These are phyloP conservation scores for Trichechus manatus DNA, from an alignment of 2,113 vertebrate species.

Conservation along the genomic window DNA sequence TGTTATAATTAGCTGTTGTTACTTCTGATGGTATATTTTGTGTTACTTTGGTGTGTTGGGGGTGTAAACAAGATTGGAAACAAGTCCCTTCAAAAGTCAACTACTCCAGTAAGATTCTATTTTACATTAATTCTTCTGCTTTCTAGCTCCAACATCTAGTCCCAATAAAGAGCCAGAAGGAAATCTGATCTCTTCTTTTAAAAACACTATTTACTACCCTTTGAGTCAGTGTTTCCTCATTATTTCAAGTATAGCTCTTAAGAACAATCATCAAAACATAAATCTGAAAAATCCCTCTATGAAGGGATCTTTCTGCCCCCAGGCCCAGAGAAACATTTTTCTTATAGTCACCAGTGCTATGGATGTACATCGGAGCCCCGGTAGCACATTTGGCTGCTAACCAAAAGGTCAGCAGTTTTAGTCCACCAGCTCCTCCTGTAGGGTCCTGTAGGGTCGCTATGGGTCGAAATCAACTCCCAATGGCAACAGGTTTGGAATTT, in stretches of 20 bases:
- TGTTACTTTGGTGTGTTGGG: background rate
- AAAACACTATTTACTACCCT: background rate
- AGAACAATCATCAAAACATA: constrained; percentile 45
- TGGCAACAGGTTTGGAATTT: too few species aligned
- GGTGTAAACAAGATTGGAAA: background rate
- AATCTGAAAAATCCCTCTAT: background rate
- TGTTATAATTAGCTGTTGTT: background rate
- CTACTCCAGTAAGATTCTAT: background rate
- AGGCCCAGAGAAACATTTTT: constrained; percentile 30
- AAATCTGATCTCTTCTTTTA: constrained; percentile 35
- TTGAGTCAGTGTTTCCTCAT: constrained; percentile 22
- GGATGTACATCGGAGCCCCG: background rate
- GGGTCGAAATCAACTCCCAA: too few species aligned
- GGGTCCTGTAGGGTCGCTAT: too few species aligned
- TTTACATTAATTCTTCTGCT: constrained; percentile 10
- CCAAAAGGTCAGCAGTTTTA: too few species aligned
- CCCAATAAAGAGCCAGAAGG: background rate
- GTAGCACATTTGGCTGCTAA: too few species aligned
- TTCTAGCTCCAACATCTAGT: constrained; percentile 13
- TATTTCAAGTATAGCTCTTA: constrained; percentile 29
- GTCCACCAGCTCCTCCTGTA: too few species aligned
- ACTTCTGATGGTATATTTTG: background rate
- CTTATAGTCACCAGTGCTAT: background rate
- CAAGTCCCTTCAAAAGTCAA: background rate
- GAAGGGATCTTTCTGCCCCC: background rate